Base-by-base conservation (phyloP, 1,140 invertebrate species). In the Drepana arcuata region DNA sequence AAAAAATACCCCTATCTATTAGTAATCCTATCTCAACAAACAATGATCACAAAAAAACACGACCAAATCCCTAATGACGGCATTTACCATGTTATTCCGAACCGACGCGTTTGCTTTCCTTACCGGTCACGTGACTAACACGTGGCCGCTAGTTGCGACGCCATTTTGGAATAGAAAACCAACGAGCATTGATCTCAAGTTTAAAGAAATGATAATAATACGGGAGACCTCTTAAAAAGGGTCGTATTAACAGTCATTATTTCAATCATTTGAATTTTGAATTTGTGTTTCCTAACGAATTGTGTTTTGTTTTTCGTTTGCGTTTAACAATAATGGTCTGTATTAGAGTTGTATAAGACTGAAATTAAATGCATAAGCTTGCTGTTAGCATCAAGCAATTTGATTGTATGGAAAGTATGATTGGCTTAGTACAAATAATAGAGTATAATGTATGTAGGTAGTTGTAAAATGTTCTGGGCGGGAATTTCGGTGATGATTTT, bases 81-180 rank as follows among this genome's bases (percentile, higher is more conserved):
- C 63, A 72, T 74, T 80, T 69, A 79, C 50, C 60, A 51, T 63
- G 62, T 77, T 62, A 78, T 80, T 77, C 60, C 61, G 34, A 55
- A 58, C 56, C 51, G 57, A 67, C 74, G 72, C 72, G 67, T 72
- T 52, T 61, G 70, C 55, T 72, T 70, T 68, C 60, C 52, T 55
- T 49, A 39, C 21, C 16, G 9, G 50, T 46, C 74, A 77, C 74
- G 74, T 72, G 74, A 45, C 61, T 14, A 18, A 30, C 74, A 69
- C 74, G 74, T 69, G 74, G 42, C 58, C 14, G 34, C 9, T 23
- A 12, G 49, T 26, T 35, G 15, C 26, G 36, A 31, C 60, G 62
- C 62, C 63, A 71, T 74, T 37, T 73, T 67, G 45, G 35, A 55
- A 56, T 44, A 28, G 10, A 2, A 11, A 26, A 43, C 65, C 62